These are phyloP conservation scores for Pseudolycoriella hygida DNA, from an alignment of 2,888 invertebrate genomes.

Conservation along the genomic window DNA sequence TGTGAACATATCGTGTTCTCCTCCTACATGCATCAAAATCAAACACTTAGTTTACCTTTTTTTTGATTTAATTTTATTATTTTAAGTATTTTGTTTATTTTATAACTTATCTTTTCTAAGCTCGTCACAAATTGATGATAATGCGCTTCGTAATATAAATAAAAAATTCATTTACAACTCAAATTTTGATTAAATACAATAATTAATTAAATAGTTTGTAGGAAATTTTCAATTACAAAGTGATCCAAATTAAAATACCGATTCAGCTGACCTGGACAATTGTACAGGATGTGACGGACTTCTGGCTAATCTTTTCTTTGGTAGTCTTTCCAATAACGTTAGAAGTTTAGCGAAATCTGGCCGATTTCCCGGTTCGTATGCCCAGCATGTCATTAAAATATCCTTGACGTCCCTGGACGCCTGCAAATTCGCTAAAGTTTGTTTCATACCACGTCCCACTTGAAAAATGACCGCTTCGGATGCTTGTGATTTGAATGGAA, in stretches of 20 bases:
- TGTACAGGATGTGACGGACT: conserved; percentile 98
- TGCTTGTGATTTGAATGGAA: conserved; percentile 87
- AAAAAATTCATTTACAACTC: no score
- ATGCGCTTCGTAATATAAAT: no score
- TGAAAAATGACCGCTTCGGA: conserved; percentile 96
- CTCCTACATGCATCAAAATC: no score
- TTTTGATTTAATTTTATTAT: no score
- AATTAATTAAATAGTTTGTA: no score
- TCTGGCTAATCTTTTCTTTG: conserved; percentile 86
- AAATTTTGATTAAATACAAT: no score
- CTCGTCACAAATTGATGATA: no score
- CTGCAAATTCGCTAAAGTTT: conserved; percentile 82
- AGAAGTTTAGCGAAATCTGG: conserved; percentile 81
- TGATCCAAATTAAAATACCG: conserved; percentile 63
- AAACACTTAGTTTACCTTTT: no score
- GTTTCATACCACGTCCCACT: conserved; percentile 92
- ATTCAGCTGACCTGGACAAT: conserved; percentile 89
- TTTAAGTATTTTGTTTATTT: no score
- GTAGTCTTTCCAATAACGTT: conserved; percentile 74
- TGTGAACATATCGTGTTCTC: no score
- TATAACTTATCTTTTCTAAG: no score
- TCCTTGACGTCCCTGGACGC: conserved; percentile 96
- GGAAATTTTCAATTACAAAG: no score
- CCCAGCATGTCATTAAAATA: conserved; percentile 93
- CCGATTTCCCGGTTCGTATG: conserved; percentile 65